These are phyloP conservation scores for Acestrorhynchus altus DNA, from an alignment of 2,797 vertebrate species.

Conservation along the genomic window DNA sequence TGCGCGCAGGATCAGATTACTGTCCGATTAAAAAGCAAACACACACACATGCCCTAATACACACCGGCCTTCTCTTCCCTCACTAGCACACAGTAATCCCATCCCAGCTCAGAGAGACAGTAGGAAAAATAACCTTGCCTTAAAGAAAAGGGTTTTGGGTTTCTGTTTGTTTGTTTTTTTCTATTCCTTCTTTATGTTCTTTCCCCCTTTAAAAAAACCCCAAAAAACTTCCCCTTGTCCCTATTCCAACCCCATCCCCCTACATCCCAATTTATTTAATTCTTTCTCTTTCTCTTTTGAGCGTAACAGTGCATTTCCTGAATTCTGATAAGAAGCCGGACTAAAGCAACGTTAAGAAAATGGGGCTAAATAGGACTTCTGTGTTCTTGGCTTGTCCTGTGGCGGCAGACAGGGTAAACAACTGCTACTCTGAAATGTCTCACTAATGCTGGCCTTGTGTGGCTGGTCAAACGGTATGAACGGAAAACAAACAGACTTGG, in stretches of 20 bases:
- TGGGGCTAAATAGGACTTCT: conserved; percentile 42
- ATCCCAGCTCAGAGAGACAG: not conserved
- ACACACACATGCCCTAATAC: conserved; percentile 9
- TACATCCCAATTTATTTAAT: not conserved
- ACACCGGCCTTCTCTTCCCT: conserved; percentile 26
- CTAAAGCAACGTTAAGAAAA: conserved; percentile 25
- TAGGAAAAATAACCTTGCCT: not conserved
- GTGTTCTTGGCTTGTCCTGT: conserved; percentile 22
- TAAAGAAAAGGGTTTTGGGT: conserved; percentile 20
- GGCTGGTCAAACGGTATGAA: conserved; percentile 4
- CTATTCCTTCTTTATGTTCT: not conserved
- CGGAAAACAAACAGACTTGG: conserved; percentile 14
- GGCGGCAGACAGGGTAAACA: not conserved
- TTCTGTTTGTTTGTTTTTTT: conserved; percentile 26
- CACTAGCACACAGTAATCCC: conserved; percentile 7
- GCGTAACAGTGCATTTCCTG: conserved; percentile 67
- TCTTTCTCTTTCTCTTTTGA: conserved; percentile 22
- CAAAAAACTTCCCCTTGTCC: not conserved
- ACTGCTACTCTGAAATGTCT: not conserved
- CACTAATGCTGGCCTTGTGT: not conserved
- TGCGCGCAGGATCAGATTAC: conserved; percentile 71
- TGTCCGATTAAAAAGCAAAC: conserved; percentile 57
- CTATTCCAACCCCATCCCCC: conserved; percentile 9
- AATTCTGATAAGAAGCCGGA: conserved; percentile 57
- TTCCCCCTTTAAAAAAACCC: not conserved